These are phyloP conservation scores for Agapornis roseicollis DNA, from an alignment of 2,113 vertebrate species.

Conservation along the genomic window DNA sequence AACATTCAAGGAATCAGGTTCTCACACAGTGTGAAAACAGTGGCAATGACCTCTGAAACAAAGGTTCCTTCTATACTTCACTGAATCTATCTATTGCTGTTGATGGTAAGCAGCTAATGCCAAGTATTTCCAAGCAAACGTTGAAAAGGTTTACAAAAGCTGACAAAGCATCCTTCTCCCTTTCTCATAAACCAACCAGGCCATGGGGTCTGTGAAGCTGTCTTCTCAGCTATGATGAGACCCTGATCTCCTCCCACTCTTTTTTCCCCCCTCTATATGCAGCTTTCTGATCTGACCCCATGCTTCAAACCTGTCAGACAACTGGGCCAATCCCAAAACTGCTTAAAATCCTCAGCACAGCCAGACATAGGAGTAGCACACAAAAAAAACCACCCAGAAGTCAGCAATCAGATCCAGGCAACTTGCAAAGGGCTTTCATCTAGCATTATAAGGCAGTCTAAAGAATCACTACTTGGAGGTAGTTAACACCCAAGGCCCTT, in stretches of 20 bases:
- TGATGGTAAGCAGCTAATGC: not conserved
- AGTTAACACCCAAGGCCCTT: not conserved
- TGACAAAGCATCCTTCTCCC: not conserved
- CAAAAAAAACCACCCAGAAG: accelerated
- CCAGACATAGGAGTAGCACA: not conserved
- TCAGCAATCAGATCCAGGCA: not conserved
- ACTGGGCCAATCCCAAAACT: not conserved
- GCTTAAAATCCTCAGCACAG: not conserved
- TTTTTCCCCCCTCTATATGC: not conserved
- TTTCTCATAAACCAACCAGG: not conserved
- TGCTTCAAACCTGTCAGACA: not conserved
- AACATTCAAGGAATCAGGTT: not conserved
- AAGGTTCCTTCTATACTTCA: not conserved
- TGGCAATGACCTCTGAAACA: not conserved
- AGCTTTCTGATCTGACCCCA: not conserved
- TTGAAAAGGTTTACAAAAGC: not conserved
- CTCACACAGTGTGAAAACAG: not conserved
- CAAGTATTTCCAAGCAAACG: not conserved
- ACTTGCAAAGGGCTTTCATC: not conserved
- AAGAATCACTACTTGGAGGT: not conserved
- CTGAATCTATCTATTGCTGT: not conserved
- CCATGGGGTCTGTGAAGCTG: not conserved
- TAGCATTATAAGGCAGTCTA: not conserved
- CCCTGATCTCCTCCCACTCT: not conserved
- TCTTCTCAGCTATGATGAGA: not conserved